A percentile compares a stretch with the other conserved stretches of the same genome.
Conservation (phyloP, 92 coral and sea anemone species). For the Porites lobata region DNA sequence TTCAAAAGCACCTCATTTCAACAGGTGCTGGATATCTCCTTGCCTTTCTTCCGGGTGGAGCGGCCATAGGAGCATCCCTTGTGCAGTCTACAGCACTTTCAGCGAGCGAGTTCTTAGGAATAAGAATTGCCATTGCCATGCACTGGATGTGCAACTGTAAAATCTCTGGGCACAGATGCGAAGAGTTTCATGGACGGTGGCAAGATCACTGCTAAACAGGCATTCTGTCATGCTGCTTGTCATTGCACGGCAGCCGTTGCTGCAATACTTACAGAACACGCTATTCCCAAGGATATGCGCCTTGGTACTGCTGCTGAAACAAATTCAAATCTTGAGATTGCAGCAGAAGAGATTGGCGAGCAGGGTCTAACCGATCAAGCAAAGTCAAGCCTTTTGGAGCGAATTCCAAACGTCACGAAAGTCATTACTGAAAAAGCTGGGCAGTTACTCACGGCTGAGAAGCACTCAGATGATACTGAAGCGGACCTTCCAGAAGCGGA, state of each 20-base stretch:
- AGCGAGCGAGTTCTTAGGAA: conserved; percentile 13
- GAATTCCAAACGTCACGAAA: conserved; percentile 3
- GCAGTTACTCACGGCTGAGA: too few relatives aligned
- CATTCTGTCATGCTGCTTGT: conserved; percentile 26
- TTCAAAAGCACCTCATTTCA: conserved; percentile 7
- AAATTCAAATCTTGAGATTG: not conserved
- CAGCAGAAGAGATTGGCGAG: too few relatives aligned
- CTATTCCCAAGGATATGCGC: conserved; percentile 43
- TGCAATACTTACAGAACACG: conserved; percentile 37
- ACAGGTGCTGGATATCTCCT: conserved; percentile 47
- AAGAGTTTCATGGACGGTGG: conserved; percentile 44
- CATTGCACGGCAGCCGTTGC: conserved; percentile 37
- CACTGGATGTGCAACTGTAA: conserved; percentile 24
- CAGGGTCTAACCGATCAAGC: conserved; percentile 3
- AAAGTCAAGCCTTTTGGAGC: not conserved
- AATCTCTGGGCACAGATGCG: conserved; percentile 25
- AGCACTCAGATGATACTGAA: not conserved
- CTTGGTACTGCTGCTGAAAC: conserved; percentile 9
- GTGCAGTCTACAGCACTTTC: conserved; percentile 27
- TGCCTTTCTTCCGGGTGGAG: conserved; percentile 52
- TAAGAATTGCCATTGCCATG: conserved; percentile 51
- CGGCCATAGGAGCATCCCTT: conserved; percentile 53
- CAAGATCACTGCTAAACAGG: conserved; percentile 50
- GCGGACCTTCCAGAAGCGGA: conserved; percentile 19
- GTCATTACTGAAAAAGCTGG: conserved; percentile 35